These are phyloP conservation scores for Celastrina argiolus DNA, from an alignment of 2,888 invertebrate species.

Conservation along the genomic window DNA sequence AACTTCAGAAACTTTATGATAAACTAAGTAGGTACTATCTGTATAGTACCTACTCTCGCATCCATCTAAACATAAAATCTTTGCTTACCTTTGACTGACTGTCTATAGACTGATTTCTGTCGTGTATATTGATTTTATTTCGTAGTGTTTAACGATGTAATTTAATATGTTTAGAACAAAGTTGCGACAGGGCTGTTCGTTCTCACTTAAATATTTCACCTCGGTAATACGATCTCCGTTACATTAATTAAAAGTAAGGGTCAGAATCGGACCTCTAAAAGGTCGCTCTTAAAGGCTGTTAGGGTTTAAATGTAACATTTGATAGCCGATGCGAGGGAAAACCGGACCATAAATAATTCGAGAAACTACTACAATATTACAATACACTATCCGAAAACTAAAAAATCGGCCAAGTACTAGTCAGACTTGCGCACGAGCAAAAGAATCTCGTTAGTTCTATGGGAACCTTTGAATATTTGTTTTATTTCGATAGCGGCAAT, in stretches of 20 bases:
- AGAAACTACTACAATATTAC: not conserved
- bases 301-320: conserved; percentile 34
- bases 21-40: too few species aligned
- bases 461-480: too few species aligned
- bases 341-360: conserved; percentile 32
- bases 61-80: too few species aligned
- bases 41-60: too few species aligned
- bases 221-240: conserved; percentile 32
- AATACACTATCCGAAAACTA: not conserved
- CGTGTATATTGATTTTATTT: not conserved
- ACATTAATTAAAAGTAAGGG: conserved; percentile 39
- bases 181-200: not conserved
- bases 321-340: conserved; percentile 29
- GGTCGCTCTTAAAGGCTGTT: conserved; percentile 35
- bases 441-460: too few species aligned
- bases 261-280: conserved; percentile 34
- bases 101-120: too few species aligned
- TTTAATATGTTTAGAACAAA: not conserved
- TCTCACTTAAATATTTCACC: conserved; percentile 35
- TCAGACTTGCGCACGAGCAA: too few species aligned
- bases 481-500: too few species aligned
- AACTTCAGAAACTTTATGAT: too few species aligned
- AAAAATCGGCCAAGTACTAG: too few species aligned
- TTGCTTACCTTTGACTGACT: too few species aligned
- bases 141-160: not conserved